Percentiles rank a stretch among this genome's conserved stretches.
Conservation (phyloP, 37 sponge, comb jelly and placozoan genomes). For the Trichoplax adhaerens region DNA sequence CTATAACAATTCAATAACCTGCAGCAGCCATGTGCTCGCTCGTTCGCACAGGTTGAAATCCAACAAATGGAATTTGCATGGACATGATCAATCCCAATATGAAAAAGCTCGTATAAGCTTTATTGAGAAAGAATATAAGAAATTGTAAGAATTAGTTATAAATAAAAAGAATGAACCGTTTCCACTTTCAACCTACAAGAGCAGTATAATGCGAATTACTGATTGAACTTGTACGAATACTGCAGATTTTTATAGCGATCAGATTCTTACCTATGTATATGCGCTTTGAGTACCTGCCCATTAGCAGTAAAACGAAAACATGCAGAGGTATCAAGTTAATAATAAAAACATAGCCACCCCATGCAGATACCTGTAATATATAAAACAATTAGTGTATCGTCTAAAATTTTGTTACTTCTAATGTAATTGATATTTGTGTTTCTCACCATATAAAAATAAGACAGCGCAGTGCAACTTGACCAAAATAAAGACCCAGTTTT, state of each 20-base stretch:
- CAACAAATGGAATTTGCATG: conserved; percentile 99
- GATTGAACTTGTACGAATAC: not conserved
- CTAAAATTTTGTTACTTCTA: too few species aligned
- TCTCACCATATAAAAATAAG: conserved; percentile 98
- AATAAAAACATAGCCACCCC: conserved; percentile 99
- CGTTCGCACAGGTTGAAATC: conserved; percentile 95
- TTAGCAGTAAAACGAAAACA: conserved; percentile 76
- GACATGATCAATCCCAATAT: conserved; percentile 87
- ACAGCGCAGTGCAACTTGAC: conserved; percentile 68
- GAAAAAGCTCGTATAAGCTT: conserved; percentile 92
- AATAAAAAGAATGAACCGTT: not conserved
- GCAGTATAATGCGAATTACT: not conserved
- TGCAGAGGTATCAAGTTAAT: conserved; percentile 95
- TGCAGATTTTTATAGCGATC: not conserved
- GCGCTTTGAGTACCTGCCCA: conserved; percentile 81
- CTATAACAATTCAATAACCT: conserved; percentile 24
- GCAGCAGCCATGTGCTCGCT: conserved; percentile 99
- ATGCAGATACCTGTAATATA: conserved; percentile 76
- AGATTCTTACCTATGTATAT: conserved; percentile 32
- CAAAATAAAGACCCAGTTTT: conserved; percentile 96
- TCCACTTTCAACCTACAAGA: not conserved
- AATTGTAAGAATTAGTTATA: not conserved
- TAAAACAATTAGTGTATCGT: not conserved
- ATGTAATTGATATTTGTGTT: too few species aligned
- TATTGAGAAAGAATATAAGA: conserved; percentile 1